Percentiles rank a stretch among this genome's conserved stretches.
These are phyloP conservation scores for Pachyseris speciosa DNA, from an alignment of 64 coral and sea anemone genomes.

Conservation along the genomic window DNA sequence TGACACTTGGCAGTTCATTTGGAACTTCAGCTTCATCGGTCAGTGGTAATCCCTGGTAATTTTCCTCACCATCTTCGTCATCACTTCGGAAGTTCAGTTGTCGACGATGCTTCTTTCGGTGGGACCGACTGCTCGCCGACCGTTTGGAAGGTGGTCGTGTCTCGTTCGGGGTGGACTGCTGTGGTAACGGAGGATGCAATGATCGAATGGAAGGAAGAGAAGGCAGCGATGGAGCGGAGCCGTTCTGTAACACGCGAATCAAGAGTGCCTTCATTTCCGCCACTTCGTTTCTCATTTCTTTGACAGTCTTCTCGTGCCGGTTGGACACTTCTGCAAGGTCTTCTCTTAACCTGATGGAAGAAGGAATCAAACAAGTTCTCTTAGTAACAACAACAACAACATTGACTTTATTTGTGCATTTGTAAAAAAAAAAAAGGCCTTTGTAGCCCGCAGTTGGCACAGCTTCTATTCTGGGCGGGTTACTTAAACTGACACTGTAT, in stretches of 20 bases:
- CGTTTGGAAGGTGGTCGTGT: conserved; percentile 9
- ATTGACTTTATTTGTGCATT: too few relatives aligned
- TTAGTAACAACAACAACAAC: too few relatives aligned
- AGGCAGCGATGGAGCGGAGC: not conserved
- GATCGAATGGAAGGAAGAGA: conserved; percentile 34
- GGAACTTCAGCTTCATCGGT: not conserved
- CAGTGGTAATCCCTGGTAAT: conserved; percentile 66
- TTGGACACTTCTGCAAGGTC: conserved; percentile 56
- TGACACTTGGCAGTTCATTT: conserved; percentile 57
- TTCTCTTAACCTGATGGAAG: conserved; percentile 39
- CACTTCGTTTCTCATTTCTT: conserved; percentile 77
- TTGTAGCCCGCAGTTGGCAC: too few relatives aligned
- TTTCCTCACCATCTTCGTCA: conserved; percentile 58
- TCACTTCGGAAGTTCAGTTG: conserved; percentile 36
- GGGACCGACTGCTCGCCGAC: conserved; percentile 30
- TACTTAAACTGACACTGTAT: too few relatives aligned
- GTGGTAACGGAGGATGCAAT: not conserved
- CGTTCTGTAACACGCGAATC: conserved; percentile 37
- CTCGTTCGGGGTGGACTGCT: not conserved
- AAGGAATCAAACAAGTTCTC: not conserved
- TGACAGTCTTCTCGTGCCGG: conserved; percentile 58
- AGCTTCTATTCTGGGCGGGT: too few relatives aligned
- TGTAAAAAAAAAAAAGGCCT: too few relatives aligned
- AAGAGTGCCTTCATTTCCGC: conserved; percentile 80
- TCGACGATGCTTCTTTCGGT: conserved; percentile 65